phyloP scores from a whole-genome alignment of 2,113 vertebrate genomes.

The Cavia porcellus region DNA sequence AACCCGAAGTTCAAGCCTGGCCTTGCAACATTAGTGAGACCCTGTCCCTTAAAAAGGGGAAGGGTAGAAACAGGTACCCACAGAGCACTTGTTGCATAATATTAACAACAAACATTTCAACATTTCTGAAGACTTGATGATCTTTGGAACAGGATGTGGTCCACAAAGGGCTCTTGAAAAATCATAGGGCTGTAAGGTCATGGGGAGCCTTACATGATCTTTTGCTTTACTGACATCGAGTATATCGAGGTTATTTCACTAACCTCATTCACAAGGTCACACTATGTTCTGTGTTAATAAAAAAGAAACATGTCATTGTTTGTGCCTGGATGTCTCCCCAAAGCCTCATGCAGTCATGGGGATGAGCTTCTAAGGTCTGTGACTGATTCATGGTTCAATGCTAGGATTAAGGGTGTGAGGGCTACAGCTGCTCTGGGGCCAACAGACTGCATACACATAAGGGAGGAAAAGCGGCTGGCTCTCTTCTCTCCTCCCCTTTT shows the following conservation, averaged over 20 bases:
- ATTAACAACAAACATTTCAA: not conserved
- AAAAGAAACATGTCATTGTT: too few relatives aligned
- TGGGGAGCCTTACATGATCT: not conserved
- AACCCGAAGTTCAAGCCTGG: not conserved
- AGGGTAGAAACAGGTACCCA: not conserved
- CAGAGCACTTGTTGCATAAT: not conserved
- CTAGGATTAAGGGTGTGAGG: too few relatives aligned
- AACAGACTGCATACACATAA: too few relatives aligned
- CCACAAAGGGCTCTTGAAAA: not conserved
- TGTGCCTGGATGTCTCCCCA: too few relatives aligned
- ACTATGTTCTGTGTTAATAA: not conserved
- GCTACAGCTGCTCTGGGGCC: too few relatives aligned
- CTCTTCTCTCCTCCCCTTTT: too few relatives aligned
- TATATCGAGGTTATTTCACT: not conserved
- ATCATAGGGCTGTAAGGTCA: not conserved
- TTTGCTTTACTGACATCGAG: not conserved
- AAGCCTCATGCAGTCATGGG: too few relatives aligned
- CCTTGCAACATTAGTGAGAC: not conserved
- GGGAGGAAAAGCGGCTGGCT: too few relatives aligned
- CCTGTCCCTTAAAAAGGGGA: not conserved
- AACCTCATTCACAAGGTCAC: not conserved
- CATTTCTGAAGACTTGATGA: not conserved
- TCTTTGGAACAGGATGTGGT: not conserved
- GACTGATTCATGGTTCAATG: too few relatives aligned
- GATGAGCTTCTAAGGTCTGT: too few relatives aligned